Conservation (phyloP, 1,140 invertebrate species). For the Ditylenchus dipsaci region DNA sequence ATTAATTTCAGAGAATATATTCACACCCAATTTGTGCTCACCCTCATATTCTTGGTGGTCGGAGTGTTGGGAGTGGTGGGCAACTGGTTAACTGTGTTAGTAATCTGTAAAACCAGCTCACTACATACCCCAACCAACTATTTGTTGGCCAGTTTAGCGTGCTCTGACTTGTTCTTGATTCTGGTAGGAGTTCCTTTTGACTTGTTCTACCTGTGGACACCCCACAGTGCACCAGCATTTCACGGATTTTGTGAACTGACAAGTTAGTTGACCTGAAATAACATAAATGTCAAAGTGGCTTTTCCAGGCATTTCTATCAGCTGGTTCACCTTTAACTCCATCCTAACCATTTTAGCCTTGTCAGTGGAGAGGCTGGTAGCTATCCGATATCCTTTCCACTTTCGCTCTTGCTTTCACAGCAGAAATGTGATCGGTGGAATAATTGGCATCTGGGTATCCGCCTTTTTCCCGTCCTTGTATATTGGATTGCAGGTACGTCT, state of each 20-base stretch:
- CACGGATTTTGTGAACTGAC: conserved; percentile 47
- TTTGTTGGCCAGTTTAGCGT: conserved; percentile 82
- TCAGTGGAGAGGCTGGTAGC: conserved; percentile 51
- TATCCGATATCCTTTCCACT: conserved; percentile 53
- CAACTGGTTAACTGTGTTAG: conserved; percentile 82
- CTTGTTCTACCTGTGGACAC: conserved; percentile 32
- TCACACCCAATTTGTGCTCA: conserved; percentile 9
- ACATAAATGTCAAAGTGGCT: background rate
- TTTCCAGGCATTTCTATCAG: conserved; percentile 43
- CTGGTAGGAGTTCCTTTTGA: conserved; percentile 63
- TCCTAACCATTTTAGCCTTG: conserved; percentile 37
- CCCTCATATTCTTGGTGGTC: conserved; percentile 74
- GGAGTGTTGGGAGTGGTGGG: conserved; percentile 80
- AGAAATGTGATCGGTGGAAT: conserved; percentile 28
- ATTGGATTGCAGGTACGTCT: conserved; percentile 48
- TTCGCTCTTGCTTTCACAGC: conserved; percentile 16
- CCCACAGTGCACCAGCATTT: conserved; percentile 14
- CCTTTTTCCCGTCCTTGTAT: conserved; percentile 52
- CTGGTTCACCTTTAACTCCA: conserved; percentile 54
- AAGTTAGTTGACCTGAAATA: conserved; percentile 19
- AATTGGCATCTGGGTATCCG: conserved; percentile 44
- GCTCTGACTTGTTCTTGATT: conserved; percentile 82
- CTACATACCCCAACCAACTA: conserved; percentile 85
- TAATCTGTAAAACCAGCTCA: conserved; percentile 80
- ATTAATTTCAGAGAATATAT: background rate